Evolutionary conservation across 1,140 invertebrate genomes (phyloP), one percentile per base, ranked within the genome.

Genomic region (Nylanderia fulva): DNA sequence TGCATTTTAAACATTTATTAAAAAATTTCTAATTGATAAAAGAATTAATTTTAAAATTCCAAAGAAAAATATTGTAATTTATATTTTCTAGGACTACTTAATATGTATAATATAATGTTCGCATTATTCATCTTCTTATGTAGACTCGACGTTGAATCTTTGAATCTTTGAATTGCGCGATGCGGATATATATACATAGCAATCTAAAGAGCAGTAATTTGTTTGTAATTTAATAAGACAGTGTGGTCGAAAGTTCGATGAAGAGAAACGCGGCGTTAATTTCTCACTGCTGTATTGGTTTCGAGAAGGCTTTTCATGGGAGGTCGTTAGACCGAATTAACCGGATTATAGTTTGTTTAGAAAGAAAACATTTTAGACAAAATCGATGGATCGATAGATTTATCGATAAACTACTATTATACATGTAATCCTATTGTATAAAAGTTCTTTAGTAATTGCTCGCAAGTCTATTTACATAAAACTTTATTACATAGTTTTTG

Each of bases 341-440:
- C 87, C 76, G 83, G 85, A 82, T 76, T 90, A 87, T 85, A 90
- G 87, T 88, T 86, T 56, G 54, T 6, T 48, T 36, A 88, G 80
- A 87, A 89, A 89, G 36, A 54, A 71, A 72, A n/a, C n/a, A n/a
- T n/a, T n/a, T n/a, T n/a, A n/a, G n/a, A n/a, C n/a, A n/a, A n/a
- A n/a, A n/a, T n/a, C n/a, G n/a, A n/a, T n/a, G n/a, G n/a, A n/a
- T n/a, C n/a, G 29, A 33, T 33, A 3, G 29, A 33, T 33, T 33
- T 33, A 18, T 45, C 45, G n/a, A 48, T 52, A 74, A 60, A 45
- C 54, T 45, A 56, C 60, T 13, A 63, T 39, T 64, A 74, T 61
- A n/a, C n/a, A 42, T 60, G 48, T 74, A 85, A 75, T 63, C 54
- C 63, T 66, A 61, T 74, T 48, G 56, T 11, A 54, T 54, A 36